These are phyloP conservation scores for Coelinius sp. DNA, from an alignment of 2,888 invertebrate genomes.

Conservation along the genomic window DNA sequence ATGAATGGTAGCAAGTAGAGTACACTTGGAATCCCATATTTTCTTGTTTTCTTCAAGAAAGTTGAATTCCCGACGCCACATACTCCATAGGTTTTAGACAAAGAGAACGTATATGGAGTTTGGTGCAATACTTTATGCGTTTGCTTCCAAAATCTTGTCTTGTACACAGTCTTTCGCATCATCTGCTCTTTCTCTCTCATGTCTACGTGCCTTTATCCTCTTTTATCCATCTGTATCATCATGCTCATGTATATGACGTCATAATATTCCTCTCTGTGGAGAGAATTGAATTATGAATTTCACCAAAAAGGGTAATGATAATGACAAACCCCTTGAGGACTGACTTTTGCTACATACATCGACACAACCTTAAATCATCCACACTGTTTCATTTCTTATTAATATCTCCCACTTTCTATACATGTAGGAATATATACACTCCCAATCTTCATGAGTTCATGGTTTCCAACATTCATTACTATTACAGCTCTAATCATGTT, in stretches of 20 bases:
- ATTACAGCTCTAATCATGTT: neutral
- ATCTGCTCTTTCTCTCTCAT: slow-evolving; percentile 10
- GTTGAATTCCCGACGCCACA: slow-evolving; percentile 30
- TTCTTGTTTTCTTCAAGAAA: slow-evolving; percentile 32
- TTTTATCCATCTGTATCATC: neutral
- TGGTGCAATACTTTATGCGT: slow-evolving; percentile 33
- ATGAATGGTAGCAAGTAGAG: slow-evolving; percentile 34
- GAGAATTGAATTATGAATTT: too few species aligned
- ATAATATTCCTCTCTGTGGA: too few species aligned
- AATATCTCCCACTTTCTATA: neutral
- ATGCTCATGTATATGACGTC: neutral
- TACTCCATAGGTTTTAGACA: slow-evolving; percentile 30
- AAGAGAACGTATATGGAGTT: slow-evolving; percentile 18
- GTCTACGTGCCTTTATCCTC: neutral
- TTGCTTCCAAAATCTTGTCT: slow-evolving; percentile 38
- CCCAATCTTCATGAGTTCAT: neutral
- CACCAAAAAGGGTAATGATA: too few species aligned
- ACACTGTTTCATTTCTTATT: neutral
- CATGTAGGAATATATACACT: neutral
- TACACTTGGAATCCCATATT: slow-evolving; percentile 20
- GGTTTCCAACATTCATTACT: neutral
- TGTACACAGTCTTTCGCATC: neutral
- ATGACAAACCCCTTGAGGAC: neutral
- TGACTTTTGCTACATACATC: neutral
- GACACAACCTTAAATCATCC: neutral